Percentiles rank a stretch among this genome's conserved stretches.
Evolutionary conservation across 2,113 vertebrate genomes (phyloP).

Genomic region (Nanorana parkeri): DNA sequence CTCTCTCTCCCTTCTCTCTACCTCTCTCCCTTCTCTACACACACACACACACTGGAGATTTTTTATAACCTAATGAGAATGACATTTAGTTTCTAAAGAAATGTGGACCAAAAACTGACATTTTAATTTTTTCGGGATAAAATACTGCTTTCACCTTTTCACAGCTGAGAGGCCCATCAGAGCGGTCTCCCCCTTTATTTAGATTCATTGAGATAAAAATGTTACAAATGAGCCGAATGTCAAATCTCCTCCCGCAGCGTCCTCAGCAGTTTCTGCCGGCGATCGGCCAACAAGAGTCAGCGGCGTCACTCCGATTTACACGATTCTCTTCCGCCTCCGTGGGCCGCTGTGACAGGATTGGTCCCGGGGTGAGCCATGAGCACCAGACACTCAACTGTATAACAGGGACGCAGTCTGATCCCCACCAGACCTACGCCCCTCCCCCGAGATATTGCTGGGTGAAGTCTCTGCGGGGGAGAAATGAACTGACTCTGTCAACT

Average conservation of each 20-base stretch:
- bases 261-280: not conserved
- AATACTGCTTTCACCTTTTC: too few relatives aligned
- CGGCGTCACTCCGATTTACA: slow-evolving; percentile 23
- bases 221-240: not conserved
- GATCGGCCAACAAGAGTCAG: slow-evolving; percentile 22
- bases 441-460: not conserved
- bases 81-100: too few relatives aligned
- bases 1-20: too few relatives aligned
- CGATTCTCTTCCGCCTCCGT: not conserved
- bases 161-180: too few relatives aligned
- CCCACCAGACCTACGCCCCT: not conserved
- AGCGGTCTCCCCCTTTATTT: too few relatives aligned
- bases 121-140: too few relatives aligned
- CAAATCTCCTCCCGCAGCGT: not conserved
- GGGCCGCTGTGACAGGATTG: slow-evolving; percentile 30
- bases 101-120: too few relatives aligned
- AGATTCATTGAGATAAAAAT: too few relatives aligned
- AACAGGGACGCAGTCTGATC: slow-evolving; percentile 17
- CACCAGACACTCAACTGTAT: slow-evolving; percentile 24
- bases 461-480: not conserved
- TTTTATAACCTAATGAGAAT: too few relatives aligned
- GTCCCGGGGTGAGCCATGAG: slow-evolving; percentile 2
- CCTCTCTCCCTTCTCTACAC: too few relatives aligned
- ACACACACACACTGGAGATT: too few relatives aligned
- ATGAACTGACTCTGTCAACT: too few relatives aligned